Base-by-base conservation (phyloP, 2,113 vertebrate species). In the Mesoclemmys tuberculata region DNA sequence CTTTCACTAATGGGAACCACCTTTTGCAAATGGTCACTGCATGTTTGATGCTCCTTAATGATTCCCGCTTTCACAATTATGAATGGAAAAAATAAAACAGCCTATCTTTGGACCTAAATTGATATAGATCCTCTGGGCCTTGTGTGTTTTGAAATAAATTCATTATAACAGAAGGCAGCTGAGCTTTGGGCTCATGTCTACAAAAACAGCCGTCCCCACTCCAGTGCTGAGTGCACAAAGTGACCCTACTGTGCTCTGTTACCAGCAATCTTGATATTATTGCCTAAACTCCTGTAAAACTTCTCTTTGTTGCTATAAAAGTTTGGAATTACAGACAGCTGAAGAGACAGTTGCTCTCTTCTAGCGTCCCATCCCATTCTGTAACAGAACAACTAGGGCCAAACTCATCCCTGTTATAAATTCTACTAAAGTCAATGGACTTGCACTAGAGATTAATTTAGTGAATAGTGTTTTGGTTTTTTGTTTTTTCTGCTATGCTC, bases 141-240 rank as follows among this genome's bases (percentile, higher is more conserved):
- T 6, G n/a, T 44, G 5, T 4, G 13, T 19, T 16, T 19, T 10
- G 18, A 90, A 38, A 78, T 79, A 35, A 27, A 44, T 11, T 18
- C 22, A 8, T 51, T 85, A n/a, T 10, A 2, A 0, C 27, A 31
- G 41, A 87, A 90, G 8, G 19, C 1, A 0, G 2, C 0, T 41
- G 71, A 49, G 10, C 49, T 82, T 56, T 22, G 54, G 77, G 75
- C n/a, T 78, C 56, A 26, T 8, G 21, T 10, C 22, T 86, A 21
- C 52, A 49, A 46, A 44, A 44, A 5, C 24, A 41, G 71, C 55
- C 38, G 13, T 38, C 12, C 1, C 10, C 2, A 0, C 3, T 10
- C 8, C 49, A 77, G 48, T 35, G 22, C 22, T 96, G 31, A 0
- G 0, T 88, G 52, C 18, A 68, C 61, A 22, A 2, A 35, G 55